Evolutionary conservation across 2,797 vertebrate genomes (phyloP), one percentile per base, ranked within the genome.

Genomic region (Thaleichthys pacificus): DNA sequence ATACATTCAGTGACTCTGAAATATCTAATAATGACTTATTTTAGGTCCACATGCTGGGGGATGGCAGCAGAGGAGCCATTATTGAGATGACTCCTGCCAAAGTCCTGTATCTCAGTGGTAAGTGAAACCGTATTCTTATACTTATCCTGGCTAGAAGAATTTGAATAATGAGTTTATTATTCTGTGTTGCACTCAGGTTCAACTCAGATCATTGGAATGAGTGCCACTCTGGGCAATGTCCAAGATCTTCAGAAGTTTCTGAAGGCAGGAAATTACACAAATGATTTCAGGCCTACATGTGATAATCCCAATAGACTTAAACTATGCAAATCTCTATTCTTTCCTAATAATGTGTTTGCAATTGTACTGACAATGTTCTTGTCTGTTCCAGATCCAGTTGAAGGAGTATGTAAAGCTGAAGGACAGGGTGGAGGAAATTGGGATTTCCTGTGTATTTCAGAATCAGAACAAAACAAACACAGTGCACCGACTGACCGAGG

Each of bases 181-280:
- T 38, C 49, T 54, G 17, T 17, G 49, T 54, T 54, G 14, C 49
- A 3, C 57, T 14, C 87, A 99, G 98, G 90, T 78, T 80, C 72
- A 6, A 96, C 94, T 6, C 98, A 99, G 74, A 93, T 99, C 54
- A 93, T 99, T 77, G 97, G 97, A 12, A 99, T 99, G 97, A 99
- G 97, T 78, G 98, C 98, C 73, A 99, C 98, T 0, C 83, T 99
- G 81, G 96, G 92, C 72, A 99, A 99, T 28, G 93, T 97, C 68
- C 80, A 73, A 73, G 98, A 99, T 77, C 91, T 99, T 49, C 95
- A 97, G 90, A 89, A 77, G 35, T 99, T 99, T 81, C 84, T 99
- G 68, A 93, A 82, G 79, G 98, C 98, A 0, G 96, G 99, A 7
- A 96, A 96, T 81, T 99, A 96, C 79, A 92, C 86, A 0, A 95